These are phyloP conservation scores for Thelaira solivaga DNA, from an alignment of 2,888 invertebrate genomes.

Conservation along the genomic window DNA sequence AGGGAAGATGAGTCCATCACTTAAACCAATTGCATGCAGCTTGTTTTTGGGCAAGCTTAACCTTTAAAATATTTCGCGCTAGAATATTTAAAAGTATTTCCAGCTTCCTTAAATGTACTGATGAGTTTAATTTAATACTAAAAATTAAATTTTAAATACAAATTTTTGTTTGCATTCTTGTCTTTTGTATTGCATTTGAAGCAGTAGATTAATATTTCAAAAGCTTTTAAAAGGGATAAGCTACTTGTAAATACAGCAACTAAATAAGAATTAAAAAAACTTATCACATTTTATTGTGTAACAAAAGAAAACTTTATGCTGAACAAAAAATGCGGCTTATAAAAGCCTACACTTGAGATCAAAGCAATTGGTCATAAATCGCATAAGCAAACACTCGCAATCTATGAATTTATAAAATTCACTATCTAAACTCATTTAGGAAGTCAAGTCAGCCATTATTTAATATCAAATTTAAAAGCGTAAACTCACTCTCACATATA, in stretches of 20 bases:
- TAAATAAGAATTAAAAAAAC: too few species aligned
- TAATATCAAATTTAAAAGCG: not conserved
- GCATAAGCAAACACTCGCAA: constrained; percentile 61
- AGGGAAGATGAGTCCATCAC: too few species aligned
- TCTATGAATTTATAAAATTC: not conserved
- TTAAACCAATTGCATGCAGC: too few species aligned
- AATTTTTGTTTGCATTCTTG: too few species aligned
- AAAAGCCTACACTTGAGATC: constrained; percentile 48
- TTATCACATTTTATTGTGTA: constrained; percentile 39
- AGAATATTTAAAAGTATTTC: too few species aligned
- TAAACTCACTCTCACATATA: not conserved
- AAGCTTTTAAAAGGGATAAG: not conserved
- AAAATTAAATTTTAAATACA: not conserved
- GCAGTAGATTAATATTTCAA: constrained; percentile 6
- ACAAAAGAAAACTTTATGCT: too few species aligned
- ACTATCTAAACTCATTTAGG: constrained; percentile 22
- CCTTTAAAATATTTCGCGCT: too few species aligned
- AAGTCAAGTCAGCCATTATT: not conserved
- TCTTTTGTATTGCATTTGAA: too few species aligned
- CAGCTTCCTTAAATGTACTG: too few species aligned
- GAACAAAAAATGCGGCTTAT: not conserved
- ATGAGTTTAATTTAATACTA: too few species aligned
- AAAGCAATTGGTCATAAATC: constrained; percentile 63
- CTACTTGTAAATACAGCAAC: too few species aligned
- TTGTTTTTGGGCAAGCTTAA: too few species aligned